These are phyloP conservation scores for Pachyrhynchus sulphureomaculatus DNA, from an alignment of 1,140 invertebrate species.

Conservation along the genomic window DNA sequence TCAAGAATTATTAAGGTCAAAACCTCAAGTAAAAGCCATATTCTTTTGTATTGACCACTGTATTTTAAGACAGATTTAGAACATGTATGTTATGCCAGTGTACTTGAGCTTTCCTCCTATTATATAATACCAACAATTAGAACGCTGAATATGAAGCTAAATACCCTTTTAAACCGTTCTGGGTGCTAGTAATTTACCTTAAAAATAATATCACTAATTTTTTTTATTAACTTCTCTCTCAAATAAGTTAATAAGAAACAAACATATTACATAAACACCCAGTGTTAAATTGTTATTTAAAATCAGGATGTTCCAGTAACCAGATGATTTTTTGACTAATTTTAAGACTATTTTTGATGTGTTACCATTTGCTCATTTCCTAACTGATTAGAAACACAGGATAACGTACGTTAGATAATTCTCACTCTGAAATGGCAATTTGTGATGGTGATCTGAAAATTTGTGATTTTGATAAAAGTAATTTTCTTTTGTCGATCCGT, in stretches of 20 bases:
- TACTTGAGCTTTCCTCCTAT: conserved; percentile 7
- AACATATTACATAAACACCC: conserved; percentile 24
- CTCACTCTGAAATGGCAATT: too few species aligned
- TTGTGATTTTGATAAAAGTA: too few species aligned
- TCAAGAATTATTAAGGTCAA: conserved; percentile 10
- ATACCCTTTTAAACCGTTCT: conserved; percentile 2
- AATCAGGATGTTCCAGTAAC: neutral
- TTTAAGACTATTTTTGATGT: too few species aligned
- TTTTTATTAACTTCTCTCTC: conserved; percentile 24
- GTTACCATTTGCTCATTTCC: too few species aligned
- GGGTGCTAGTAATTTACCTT: conserved; percentile 24
- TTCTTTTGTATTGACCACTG: neutral
- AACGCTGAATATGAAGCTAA: conserved; percentile 17
- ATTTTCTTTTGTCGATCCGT: too few species aligned
- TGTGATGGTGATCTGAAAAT: too few species aligned
- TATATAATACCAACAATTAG: conserved; percentile 15
- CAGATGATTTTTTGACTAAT: neutral
- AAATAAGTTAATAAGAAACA: conserved; percentile 28
- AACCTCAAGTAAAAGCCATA: neutral
- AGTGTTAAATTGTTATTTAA: conserved; percentile 7
- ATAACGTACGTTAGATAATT: neutral
- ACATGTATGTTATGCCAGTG: neutral
- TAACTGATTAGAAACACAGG: neutral
- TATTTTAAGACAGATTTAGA: neutral
- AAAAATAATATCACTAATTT: conserved; percentile 31